Conservation (phyloP, 2,888 invertebrate genomes). For the Cephus runcator region DNA sequence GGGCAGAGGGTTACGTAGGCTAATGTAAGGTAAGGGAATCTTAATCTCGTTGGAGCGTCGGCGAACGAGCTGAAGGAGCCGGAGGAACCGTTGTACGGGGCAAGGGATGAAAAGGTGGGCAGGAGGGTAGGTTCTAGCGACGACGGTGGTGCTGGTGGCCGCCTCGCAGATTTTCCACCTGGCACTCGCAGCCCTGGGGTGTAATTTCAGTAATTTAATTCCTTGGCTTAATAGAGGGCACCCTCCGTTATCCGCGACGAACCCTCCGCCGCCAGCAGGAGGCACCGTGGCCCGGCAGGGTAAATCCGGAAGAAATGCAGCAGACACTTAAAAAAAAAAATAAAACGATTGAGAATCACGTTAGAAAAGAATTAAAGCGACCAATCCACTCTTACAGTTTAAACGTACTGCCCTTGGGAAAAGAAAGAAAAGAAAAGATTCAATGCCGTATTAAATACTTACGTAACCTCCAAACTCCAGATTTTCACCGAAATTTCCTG, state of each 20-base stretch:
- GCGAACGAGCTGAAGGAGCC: neutral
- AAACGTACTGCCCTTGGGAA: neutral
- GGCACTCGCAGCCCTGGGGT: constrained; percentile 42
- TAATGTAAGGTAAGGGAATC: constrained; percentile 49
- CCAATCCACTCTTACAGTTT: neutral
- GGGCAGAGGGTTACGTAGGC: constrained; percentile 33
- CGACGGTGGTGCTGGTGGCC: constrained; percentile 27
- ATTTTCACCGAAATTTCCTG: neutral
- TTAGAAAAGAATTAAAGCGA: neutral
- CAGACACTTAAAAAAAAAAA: neutral
- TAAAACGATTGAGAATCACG: neutral
- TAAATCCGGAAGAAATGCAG: neutral
- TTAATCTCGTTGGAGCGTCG: constrained; percentile 45
- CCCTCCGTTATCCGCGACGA: neutral
- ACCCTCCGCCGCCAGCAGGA: neutral
- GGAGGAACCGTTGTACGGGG: neutral
- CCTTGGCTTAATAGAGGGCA: constrained; percentile 39
- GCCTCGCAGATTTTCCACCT: constrained; percentile 48
- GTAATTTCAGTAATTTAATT: constrained; percentile 54
- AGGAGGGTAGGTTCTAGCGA: neutral
- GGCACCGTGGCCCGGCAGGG: neutral
- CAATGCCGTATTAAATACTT: neutral
- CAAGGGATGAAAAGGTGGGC: neutral
- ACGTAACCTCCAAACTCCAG: neutral
- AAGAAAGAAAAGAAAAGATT: neutral